Base-by-base conservation (phyloP, 2,888 invertebrate species). In the Drosophila infuscata region DNA sequence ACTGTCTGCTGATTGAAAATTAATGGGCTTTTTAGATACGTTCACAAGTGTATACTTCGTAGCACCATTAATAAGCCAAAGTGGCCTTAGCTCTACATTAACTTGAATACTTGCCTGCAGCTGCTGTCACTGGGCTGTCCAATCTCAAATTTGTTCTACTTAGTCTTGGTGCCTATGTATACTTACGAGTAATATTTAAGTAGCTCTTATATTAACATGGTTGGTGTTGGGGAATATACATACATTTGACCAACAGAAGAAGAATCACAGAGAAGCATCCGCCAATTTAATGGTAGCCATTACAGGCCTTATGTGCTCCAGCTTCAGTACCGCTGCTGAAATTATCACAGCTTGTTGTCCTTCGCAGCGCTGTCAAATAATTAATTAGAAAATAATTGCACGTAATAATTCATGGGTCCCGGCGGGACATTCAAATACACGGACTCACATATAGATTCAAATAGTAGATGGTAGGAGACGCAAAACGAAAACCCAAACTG, bases 341-440 rank as follows among this genome's bases (percentile, higher is more conserved):
- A 83, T 86, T 86, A 86, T 87, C 87, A 74, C 89, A 74, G 80
- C 60, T 57, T 67, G 60, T 72, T 72, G 60, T 64, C 57, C 70
- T 70, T 71, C 71, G 76, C 75, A 71, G 62, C 56, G 66, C 82
- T 89, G 87, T 88, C 89, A 90, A 88, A 88, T 88, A 88, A 88
- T 88, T 88, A 88, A 88, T 88, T 90, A 90, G 87, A 88, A 88
- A 89, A 90, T 88, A 88, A 88, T 88, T 90, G 90, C 90, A 80
- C 74, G 85, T 76, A 90, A 90, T 88, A 90, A 88, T 90, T 88
- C 76, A 88, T 88, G 76, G 80, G 70, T 61, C 64, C 83, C 78
- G 66, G 58, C 74, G 84, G 74, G 71, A 70, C 71, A 66, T 70
- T 77, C 75, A 69, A 89, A 54, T 25, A 54, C 35, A 61, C 20